Conservation (phyloP, 2,797 vertebrate genomes). For the Falco cherrug region DNA sequence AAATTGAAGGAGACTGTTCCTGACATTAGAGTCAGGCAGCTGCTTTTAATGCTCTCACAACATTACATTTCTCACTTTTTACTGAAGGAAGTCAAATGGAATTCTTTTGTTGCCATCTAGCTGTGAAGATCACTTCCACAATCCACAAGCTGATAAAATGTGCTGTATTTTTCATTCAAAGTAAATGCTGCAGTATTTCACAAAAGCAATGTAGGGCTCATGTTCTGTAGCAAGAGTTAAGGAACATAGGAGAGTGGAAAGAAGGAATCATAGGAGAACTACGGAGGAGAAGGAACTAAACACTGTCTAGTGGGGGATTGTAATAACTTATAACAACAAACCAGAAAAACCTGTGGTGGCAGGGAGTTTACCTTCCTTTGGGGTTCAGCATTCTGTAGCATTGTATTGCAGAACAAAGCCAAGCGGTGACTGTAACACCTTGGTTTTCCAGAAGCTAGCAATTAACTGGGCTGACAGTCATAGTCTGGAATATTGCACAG, state of each 20-base stretch:
- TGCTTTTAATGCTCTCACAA: constrained; percentile 4
- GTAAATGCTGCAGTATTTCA: background rate
- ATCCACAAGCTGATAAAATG: background rate
- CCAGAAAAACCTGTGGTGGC: background rate
- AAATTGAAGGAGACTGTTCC: constrained; percentile 4
- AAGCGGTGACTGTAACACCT: background rate
- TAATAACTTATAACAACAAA: background rate
- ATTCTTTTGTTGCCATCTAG: constrained; percentile 70
- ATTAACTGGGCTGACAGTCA: background rate
- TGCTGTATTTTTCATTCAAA: background rate
- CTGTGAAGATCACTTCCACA: constrained; percentile 52
- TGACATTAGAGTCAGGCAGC: constrained; percentile 19
- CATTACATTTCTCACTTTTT: background rate
- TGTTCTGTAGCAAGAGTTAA: background rate
- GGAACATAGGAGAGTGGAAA: background rate
- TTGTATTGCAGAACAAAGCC: background rate
- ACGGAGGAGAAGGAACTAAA: background rate
- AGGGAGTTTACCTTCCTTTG: background rate
- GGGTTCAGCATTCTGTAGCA: background rate
- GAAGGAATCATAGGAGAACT: background rate
- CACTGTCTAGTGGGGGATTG: background rate
- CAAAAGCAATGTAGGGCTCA: background rate
- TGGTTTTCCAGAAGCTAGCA: background rate
- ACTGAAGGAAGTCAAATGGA: background rate
- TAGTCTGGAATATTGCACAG: background rate